phyloP scores from a whole-genome alignment of 1,140 invertebrate species.

The Eriosoma lanigerum region DNA sequence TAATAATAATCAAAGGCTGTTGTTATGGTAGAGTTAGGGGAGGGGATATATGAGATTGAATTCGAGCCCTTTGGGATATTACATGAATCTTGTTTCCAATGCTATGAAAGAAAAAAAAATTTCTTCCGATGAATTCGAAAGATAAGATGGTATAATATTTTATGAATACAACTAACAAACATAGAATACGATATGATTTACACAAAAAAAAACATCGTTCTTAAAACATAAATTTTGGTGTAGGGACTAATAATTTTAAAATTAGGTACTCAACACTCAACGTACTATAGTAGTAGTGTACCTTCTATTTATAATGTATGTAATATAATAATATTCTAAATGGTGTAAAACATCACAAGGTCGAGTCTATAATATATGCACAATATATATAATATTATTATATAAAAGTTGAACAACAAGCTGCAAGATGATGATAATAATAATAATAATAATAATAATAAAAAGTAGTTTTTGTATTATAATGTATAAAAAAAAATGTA shows the following conservation, averaged over 20 bases:
- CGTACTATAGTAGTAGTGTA: neutral
- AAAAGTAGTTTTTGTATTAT: constrained; percentile 19
- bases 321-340: no score
- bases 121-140: constrained; percentile 20
- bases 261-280: constrained; percentile 17
- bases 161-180: constrained; percentile 1
- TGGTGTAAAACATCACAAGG: constrained; percentile 35
- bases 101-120: neutral
- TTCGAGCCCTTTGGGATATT: neutral
- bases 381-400: neutral
- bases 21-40: neutral
- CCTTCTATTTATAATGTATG: neutral
- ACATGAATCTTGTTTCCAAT: neutral
- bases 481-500: constrained; percentile 13
- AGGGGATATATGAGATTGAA: neutral
- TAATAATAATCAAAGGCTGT: constrained; percentile 17
- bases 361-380: neutral
- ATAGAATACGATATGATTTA: neutral
- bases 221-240: constrained; percentile 6
- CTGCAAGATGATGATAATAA: constrained; percentile 32
- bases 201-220: constrained; percentile 3
- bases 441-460: neutral
- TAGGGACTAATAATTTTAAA: constrained; percentile 27
- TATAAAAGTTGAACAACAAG: constrained; percentile 31
- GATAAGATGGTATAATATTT: neutral